Base-by-base conservation (phyloP, 2,113 vertebrate genomes). In the Corythoichthys haematopterus region DNA sequence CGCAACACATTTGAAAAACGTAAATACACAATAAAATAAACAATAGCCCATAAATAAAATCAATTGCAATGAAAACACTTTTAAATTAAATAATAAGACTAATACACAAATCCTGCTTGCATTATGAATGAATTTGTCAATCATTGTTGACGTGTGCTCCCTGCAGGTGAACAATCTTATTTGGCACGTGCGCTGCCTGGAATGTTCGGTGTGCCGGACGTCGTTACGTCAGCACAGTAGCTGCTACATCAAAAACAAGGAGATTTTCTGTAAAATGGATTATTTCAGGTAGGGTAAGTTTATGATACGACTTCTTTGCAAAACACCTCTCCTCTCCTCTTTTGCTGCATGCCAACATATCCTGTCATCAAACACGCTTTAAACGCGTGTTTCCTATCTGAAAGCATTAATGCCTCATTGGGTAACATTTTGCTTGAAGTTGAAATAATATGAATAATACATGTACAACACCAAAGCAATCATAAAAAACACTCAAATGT, bases 241-340 rank as follows among this genome's bases (percentile, higher is more conserved):
- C 93, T 99, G 97, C 92, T 99, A 99, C 92, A 96, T 99, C 87
- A 98, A 98, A 90, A 98, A 99, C 90, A 97, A 98, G 86, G 96
- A 98, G 88, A 96, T 98, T 90, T 99, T 96, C 92, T 99, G 97
- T 90, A 99, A 99, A 92, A 93, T 97, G 94, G 97, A 99, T 93
- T 98, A 98, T 91, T 99, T 98, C 96, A 99, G 97, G 97, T 98
- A 95, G 91, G 93, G 85, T 91, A 92, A 91, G 90, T 93, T 88
- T 92, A 80, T 81, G 84, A 82, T 74, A 85, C 50, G 56, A 62
- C 56, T 50, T 64, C 56, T 67, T 62, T 61, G 40, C 48, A 61
- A 48, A 68, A 37, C 64, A 62, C 11, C 35, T 55, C 55, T 5
- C 45, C 0, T 1, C 65, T 10, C 51, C 14, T 12, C 70, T 64